These are phyloP conservation scores for Phoebastria nigripes DNA, from an alignment of 2,797 vertebrate genomes.

Conservation along the genomic window DNA sequence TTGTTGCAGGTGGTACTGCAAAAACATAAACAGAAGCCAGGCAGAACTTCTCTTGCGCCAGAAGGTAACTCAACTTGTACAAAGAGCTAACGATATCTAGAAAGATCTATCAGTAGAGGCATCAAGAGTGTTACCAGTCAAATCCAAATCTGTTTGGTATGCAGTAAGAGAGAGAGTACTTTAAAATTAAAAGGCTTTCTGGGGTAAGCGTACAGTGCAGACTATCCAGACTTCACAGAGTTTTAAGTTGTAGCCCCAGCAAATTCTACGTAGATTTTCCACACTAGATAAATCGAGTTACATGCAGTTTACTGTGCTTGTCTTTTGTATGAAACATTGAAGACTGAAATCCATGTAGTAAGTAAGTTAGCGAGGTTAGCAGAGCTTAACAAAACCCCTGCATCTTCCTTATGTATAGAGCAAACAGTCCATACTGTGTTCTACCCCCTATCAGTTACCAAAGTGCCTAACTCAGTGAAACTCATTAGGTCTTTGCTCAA, in stretches of 20 bases:
- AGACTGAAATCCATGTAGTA: neutral
- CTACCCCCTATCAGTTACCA: neutral
- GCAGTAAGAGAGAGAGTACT: neutral
- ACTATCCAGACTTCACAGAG: neutral
- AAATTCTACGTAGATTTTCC: neutral
- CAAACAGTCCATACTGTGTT: neutral
- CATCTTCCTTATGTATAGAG: neutral
- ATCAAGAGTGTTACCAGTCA: neutral
- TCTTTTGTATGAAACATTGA: neutral
- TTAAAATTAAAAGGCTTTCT: neutral
- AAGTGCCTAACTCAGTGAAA: neutral
- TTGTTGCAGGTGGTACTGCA: slow-evolving; percentile 85
- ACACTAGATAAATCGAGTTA: neutral
- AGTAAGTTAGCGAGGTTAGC: neutral
- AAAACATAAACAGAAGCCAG: slow-evolving; percentile 84
- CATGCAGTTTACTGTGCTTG: neutral
- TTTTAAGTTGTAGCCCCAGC: neutral
- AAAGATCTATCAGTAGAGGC: neutral
- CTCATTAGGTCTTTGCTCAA: neutral
- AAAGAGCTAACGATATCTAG: neutral
- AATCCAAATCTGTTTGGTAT: neutral
- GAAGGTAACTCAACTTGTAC: slow-evolving; percentile 74
- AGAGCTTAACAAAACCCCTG: neutral
- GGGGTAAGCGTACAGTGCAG: neutral
- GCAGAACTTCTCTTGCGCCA: slow-evolving; percentile 84